phyloP scores from a whole-genome alignment of 2,888 invertebrate genomes.

The Alsophila aescularia region DNA sequence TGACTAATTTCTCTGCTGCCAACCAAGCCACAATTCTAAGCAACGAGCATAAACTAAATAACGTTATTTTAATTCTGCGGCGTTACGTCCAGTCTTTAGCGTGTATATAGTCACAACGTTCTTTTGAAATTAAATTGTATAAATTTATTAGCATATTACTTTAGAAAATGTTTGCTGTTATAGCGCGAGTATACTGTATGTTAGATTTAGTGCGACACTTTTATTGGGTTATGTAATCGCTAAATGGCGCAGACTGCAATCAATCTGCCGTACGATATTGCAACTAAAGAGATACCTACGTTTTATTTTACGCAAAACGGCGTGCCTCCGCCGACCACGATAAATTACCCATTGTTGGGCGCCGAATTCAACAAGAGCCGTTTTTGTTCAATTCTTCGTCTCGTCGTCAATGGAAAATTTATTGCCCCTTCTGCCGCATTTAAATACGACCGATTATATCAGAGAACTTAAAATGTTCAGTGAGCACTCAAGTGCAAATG shows the following conservation, averaged over 20 bases:
- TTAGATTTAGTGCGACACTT: slow-evolving; percentile 36
- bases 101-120: slow-evolving; percentile 14
- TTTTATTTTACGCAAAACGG: slow-evolving; percentile 64
- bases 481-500: slow-evolving; percentile 63
- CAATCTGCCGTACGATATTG: slow-evolving; percentile 19
- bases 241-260: slow-evolving; percentile 36
- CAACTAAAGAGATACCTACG: slow-evolving; percentile 47
- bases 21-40: slow-evolving; percentile 11
- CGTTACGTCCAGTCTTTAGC: slow-evolving; percentile 11
- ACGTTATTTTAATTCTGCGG: slow-evolving; percentile 20
- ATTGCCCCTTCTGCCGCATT: slow-evolving; percentile 76
- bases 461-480: slow-evolving; percentile 67
- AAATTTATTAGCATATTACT: slow-evolving; percentile 17
- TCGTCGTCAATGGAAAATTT: slow-evolving; percentile 81
- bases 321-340: slow-evolving; percentile 68
- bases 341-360: slow-evolving; percentile 81
- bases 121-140: slow-evolving; percentile 21
- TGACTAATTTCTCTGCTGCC: neutral
- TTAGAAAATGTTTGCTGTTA: slow-evolving; percentile 17
- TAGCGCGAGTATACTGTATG: slow-evolving; percentile 25
- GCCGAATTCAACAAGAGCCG: slow-evolving; percentile 76
- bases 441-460: slow-evolving; percentile 80
- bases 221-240: slow-evolving; percentile 26
- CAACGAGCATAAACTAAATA: slow-evolving; percentile 15
- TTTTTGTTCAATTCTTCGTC: slow-evolving; percentile 83